phyloP scores from a whole-genome alignment of 1,140 invertebrate genomes.

The Saccostrea cuccullata region DNA sequence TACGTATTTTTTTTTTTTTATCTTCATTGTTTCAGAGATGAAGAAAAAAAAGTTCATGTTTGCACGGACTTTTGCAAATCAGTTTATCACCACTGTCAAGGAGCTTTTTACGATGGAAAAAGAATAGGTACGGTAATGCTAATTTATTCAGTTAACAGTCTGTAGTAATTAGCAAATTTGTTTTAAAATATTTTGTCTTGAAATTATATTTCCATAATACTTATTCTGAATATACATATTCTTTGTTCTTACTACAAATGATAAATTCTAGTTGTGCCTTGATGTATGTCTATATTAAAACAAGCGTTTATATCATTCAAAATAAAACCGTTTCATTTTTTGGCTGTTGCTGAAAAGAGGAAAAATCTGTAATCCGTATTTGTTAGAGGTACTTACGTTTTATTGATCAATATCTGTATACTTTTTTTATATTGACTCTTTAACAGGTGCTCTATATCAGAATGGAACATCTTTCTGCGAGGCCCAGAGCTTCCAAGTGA shows the following conservation, averaged over 20 bases:
- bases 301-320: too few relatives aligned
- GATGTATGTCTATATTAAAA: too few relatives aligned
- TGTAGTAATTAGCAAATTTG: too few relatives aligned
- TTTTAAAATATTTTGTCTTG: too few relatives aligned
- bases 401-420: neutral
- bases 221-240: too few relatives aligned
- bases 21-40: slow-evolving; percentile 53
- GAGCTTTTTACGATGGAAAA: slow-evolving; percentile 72
- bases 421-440: slow-evolving; percentile 18
- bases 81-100: slow-evolving; percentile 73
- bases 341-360: neutral
- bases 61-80: slow-evolving; percentile 77
- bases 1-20: neutral
- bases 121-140: slow-evolving; percentile 67
- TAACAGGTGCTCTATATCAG: slow-evolving; percentile 70
- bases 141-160: too few relatives aligned
- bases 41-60: slow-evolving; percentile 70
- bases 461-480: slow-evolving; percentile 77
- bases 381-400: neutral
- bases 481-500: slow-evolving; percentile 76
- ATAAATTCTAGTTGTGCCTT: too few relatives aligned
- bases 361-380: slow-evolving; percentile 1
- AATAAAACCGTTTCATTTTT: neutral
- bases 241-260: too few relatives aligned
- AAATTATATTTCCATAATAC: too few relatives aligned